phyloP scores from a whole-genome alignment of 2,113 vertebrate species.

The Galeopterus variegatus region DNA sequence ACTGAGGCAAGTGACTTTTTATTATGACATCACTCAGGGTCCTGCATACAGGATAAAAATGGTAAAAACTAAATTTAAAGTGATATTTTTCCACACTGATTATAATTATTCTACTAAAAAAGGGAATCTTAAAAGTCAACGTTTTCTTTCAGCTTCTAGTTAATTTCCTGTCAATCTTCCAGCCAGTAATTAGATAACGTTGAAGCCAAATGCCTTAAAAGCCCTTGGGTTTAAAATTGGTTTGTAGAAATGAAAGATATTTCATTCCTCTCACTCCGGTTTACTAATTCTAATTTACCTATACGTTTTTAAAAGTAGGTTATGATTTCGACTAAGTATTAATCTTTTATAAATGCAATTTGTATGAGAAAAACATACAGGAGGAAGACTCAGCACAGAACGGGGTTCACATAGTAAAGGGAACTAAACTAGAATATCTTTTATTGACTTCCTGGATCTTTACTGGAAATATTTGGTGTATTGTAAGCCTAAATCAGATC shows the following conservation, averaged over 20 bases:
- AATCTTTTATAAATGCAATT: not conserved
- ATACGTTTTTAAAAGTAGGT: not conserved
- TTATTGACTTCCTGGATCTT: not conserved
- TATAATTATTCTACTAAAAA: not conserved
- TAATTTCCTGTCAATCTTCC: accelerated
- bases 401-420: accelerated
- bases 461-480: accelerated
- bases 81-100: not conserved
- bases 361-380: accelerated
- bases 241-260: no score
- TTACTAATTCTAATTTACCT: not conserved
- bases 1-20: not conserved
- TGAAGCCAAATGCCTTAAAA: not conserved
- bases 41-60: not conserved
- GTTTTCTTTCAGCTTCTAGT: not conserved
- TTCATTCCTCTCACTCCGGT: not conserved
- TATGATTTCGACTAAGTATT: not conserved
- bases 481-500: accelerated
- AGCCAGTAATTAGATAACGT: accelerated
- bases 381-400: accelerated
- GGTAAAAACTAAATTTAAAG: no score
- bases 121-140: accelerated
- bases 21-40: not conserved
- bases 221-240: not conserved
- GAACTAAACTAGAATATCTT: not conserved